Percentiles rank a stretch among this genome's conserved stretches.
These are phyloP conservation scores for Escarpia spicata DNA, from an alignment of 2,888 invertebrate genomes.

Conservation along the genomic window DNA sequence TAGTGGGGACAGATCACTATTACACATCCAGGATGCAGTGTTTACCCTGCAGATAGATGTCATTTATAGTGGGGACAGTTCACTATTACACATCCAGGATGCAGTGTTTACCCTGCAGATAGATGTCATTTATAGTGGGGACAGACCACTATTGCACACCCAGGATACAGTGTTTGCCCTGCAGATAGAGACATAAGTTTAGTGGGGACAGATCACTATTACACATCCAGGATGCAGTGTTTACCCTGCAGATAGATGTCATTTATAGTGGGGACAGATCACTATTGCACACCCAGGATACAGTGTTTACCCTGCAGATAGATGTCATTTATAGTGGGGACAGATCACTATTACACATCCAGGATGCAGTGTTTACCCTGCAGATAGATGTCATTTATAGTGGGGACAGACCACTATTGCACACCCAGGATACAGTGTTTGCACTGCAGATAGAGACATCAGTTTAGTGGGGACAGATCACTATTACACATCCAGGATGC, in stretches of 20 bases:
- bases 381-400: constrained; percentile 23
- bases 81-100: constrained; percentile 89
- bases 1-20: no score
- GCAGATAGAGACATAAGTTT: constrained; percentile 29
- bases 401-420: constrained; percentile 60
- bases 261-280: no score
- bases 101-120: constrained; percentile 76
- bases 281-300: constrained; percentile 89
- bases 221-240: constrained; percentile 99
- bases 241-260: constrained; percentile 74
- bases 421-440: constrained; percentile 99
- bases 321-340: no score
- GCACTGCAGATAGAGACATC: constrained; percentile 69
- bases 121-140: no score
- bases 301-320: constrained; percentile 75
- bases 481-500: constrained; percentile 93
- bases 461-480: no score
- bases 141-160: constrained; percentile 75
- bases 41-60: constrained; percentile 75
- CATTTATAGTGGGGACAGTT: no score
- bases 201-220: no score
- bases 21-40: constrained; percentile 99
- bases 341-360: constrained; percentile 76
- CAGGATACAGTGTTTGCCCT: constrained; percentile 98
- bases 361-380: constrained; percentile 98